Conservation (phyloP, 2,888 invertebrate species). For the Limnephilus rhombicus region DNA sequence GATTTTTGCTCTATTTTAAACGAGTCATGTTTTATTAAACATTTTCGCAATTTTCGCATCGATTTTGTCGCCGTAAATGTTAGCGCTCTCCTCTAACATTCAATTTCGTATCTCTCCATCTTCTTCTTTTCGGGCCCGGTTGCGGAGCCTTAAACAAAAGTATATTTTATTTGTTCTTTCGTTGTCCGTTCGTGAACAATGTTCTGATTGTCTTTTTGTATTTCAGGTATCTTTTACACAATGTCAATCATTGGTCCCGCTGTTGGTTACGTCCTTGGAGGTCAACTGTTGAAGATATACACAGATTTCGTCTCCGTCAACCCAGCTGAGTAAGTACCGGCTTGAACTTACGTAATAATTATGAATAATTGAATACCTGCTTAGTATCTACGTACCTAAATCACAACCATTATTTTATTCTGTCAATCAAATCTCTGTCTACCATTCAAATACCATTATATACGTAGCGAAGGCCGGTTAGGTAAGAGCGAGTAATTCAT, state of each 20-base stretch:
- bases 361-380: neutral
- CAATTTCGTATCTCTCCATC: too few relatives aligned
- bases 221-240: slow-evolving; percentile 87
- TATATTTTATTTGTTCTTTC: too few relatives aligned
- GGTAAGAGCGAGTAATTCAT: neutral
- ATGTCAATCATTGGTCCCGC: slow-evolving; percentile 91
- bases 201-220: slow-evolving; percentile 52
- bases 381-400: neutral
- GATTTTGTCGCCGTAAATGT: too few relatives aligned
- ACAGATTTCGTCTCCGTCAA: slow-evolving; percentile 84
- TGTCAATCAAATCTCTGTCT: neutral
- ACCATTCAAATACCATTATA: neutral
- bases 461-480: neutral
- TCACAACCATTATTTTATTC: neutral
- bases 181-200: neutral
- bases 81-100: too few relatives aligned
- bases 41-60: too few relatives aligned
- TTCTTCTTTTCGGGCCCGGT: too few relatives aligned
- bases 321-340: slow-evolving; percentile 80
- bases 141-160: too few relatives aligned
- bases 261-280: slow-evolving; percentile 90
- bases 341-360: slow-evolving; percentile 10
- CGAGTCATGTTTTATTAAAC: too few relatives aligned
- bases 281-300: slow-evolving; percentile 87
- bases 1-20: too few relatives aligned